Percentiles rank a stretch among this genome's conserved stretches.
Evolutionary conservation across 2,888 invertebrate species (phyloP).

Genomic region (Harmothoe impar): DNA sequence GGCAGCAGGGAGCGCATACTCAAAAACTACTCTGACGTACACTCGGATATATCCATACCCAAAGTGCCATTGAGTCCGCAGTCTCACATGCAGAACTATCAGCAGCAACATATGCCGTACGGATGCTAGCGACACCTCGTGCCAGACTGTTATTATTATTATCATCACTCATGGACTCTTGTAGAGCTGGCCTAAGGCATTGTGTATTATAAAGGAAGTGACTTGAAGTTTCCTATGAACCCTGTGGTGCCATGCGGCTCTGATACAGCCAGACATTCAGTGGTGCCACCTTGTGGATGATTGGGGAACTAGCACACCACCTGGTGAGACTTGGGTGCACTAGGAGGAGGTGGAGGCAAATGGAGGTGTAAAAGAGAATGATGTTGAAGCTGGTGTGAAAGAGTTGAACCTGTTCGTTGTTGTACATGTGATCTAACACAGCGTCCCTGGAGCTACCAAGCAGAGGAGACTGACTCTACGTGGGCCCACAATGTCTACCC

Average conservation of each 20-base stretch:
- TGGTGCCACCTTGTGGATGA: background rate
- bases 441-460: background rate
- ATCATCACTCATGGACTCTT: conserved; percentile 11
- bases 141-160: background rate
- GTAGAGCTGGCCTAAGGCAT: background rate
- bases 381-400: background rate
- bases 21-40: conserved; percentile 68
- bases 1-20: conserved; percentile 65
- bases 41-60: conserved; percentile 65
- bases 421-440: background rate
- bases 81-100: conserved; percentile 53
- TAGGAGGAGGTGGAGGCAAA: background rate
- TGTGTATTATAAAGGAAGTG: background rate
- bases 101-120: conserved; percentile 39
- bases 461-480: background rate
- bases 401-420: background rate
- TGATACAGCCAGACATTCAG: background rate
- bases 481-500: background rate
- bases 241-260: background rate
- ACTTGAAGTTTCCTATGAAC: conserved; percentile 13
- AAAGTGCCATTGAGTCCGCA: conserved; percentile 44
- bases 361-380: background rate
- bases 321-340: background rate
- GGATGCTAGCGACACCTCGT: conserved; percentile 16
- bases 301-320: background rate